phyloP scores from a whole-genome alignment of 2,888 invertebrate genomes.

The Liodrosophila aerea region DNA sequence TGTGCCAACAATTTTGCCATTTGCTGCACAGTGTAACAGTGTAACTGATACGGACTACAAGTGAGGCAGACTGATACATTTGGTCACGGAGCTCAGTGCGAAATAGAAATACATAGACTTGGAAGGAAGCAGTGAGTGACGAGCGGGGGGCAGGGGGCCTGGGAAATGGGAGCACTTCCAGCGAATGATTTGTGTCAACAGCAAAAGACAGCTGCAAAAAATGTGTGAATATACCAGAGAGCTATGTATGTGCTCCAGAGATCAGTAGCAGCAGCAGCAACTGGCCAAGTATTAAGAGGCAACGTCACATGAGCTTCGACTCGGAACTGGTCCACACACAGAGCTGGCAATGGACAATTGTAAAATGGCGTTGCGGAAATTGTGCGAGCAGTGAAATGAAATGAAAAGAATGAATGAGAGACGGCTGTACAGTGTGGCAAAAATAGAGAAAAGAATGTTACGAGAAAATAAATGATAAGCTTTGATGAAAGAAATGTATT shows the following conservation, averaged over 20 bases:
- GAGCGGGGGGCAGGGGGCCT: slow-evolving; percentile 17
- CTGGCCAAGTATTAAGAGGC: slow-evolving; percentile 34
- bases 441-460: neutral
- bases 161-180: slow-evolving; percentile 44
- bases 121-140: slow-evolving; percentile 4
- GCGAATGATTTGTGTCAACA: slow-evolving; percentile 77
- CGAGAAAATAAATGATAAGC: neutral
- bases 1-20: slow-evolving; percentile 53
- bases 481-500: neutral
- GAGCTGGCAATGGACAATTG: slow-evolving; percentile 55
- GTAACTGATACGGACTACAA: slow-evolving; percentile 56
- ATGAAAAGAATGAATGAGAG: slow-evolving; percentile 46
- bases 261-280: too few species aligned
- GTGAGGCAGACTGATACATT: slow-evolving; percentile 45
- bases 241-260: slow-evolving; percentile 29
- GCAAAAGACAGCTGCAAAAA: slow-evolving; percentile 55
- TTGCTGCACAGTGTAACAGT: slow-evolving; percentile 37
- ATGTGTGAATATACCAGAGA: slow-evolving; percentile 24
- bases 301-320: slow-evolving; percentile 23
- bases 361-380: slow-evolving; percentile 73
- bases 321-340: slow-evolving; percentile 24
- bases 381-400: slow-evolving; percentile 63
- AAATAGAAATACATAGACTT: slow-evolving; percentile 13
- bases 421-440: slow-evolving; percentile 20
- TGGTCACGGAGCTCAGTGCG: slow-evolving; percentile 55